Evolutionary conservation across 2,113 vertebrate genomes (phyloP), one percentile per base, ranked within the genome.

Genomic region (Cyprinus carpio): DNA sequence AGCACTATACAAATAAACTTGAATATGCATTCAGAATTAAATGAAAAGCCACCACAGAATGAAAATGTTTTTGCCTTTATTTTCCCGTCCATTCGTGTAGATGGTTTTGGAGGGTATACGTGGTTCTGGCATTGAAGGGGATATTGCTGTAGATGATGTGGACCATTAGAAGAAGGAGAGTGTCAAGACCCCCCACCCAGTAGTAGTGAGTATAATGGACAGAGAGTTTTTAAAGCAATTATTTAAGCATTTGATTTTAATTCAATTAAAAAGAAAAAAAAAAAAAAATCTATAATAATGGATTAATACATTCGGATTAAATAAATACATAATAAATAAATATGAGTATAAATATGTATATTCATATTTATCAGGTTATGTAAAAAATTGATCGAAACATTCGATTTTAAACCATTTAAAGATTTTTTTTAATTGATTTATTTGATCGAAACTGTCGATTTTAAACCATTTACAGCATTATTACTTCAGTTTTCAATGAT

Each of bases 111-210:
- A 99, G 94, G 98, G 98, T 2, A 93, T 99, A 75, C 95, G 98
- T 27, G 97, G 98, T 11, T 85, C 95, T 0, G 98, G 98, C 0
- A 97, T 99, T 23, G 98, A 99, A 93, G 98, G 98, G 2, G 98
- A 99, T 65, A 98, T 99, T 56, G 98, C 98, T 81, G 95, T 99
- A 4, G 98, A 99, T 27, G 97, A 99, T 8, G 94, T 99, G 51
- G 51, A 95, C 96, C 7, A 97, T 99, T 99, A 3, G 94, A 97
- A 86, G 98, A 99, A 93, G 97, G 98, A 58, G 96, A 97, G 88
- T 99, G 98, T 88, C 94, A 95, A 91, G 96, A 98, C 90, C 94
- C 96, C 4, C 95, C 96, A 0, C 94, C 95, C 76, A 98, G 97
- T 95, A 98, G 92, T 74, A 88, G 84, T 88, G 29, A 86, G 85